Evolutionary conservation across 2,888 invertebrate species (phyloP), one percentile per base, ranked within the genome.

Genomic region (Ephialtes manifestator): DNA sequence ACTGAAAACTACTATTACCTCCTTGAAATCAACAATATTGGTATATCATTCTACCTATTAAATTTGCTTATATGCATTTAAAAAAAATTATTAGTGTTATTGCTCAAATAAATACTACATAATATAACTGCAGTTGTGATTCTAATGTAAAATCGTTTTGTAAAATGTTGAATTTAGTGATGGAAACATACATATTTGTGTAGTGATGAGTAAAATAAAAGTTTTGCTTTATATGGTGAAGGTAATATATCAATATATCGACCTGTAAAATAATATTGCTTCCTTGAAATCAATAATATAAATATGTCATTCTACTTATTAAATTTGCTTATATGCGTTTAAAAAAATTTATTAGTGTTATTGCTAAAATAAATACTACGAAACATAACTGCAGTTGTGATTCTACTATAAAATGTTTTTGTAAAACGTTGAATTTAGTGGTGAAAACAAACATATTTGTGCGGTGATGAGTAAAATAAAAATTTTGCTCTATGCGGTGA

Each of bases 391-490:
- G 28, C 28, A 58, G 10, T 58, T 58, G 28, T 28, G 2, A 13
- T 28, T 28, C 20, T 15, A 58, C 24, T 28, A 13, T 58, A 18
- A 55, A 24, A 7, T 24, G 28, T n/a, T 28, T 13, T 11, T 24
- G n/a, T 58, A n/a, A n/a, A n/a, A 15, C 28, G 24, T 58, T 13
- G 11, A 58, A 18, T 20, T n/a, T 65, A n/a, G 35, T n/a, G n/a
- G n/a, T n/a, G 18, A 43, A 18, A 39, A 65, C n/a, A 18, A 11
- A 1, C 39, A 28, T n/a, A 18, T 35, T 18, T 18, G 3, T n/a
- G 63, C 20, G 39, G 10, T 39, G 18, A 65, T 65, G 35, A 39
- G 18, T 15, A n/a, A 18, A 65, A 18, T 35, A 63, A 65, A 65
- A 43, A n/a, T n/a, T 43, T 10, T 20, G 63, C 10, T 20, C 39